Conservation (phyloP, 2,797 vertebrate species). For the Capromys pilorides region DNA sequence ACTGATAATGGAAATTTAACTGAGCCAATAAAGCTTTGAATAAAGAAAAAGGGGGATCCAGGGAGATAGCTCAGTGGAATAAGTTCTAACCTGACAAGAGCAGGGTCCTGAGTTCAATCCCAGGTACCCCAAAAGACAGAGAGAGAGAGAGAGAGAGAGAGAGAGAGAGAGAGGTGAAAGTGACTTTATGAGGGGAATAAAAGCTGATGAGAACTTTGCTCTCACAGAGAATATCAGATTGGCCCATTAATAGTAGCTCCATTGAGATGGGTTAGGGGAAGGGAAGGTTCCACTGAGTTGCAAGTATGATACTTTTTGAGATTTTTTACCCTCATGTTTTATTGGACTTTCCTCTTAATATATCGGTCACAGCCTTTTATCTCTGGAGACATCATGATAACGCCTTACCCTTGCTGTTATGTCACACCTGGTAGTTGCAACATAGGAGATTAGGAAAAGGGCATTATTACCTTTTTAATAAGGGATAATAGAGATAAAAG, state of each 20-base stretch:
- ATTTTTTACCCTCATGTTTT: background rate
- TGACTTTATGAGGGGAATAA: background rate
- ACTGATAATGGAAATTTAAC: background rate
- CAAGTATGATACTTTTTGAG: background rate
- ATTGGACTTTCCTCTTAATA: background rate
- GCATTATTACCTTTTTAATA: background rate
- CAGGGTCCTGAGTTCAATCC: too few relatives aligned
- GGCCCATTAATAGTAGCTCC: background rate
- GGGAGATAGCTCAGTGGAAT: too few relatives aligned
- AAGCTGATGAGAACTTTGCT: background rate
- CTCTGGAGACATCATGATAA: background rate
- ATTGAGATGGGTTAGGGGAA: background rate
- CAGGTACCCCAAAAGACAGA: too few relatives aligned
- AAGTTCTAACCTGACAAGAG: too few relatives aligned
- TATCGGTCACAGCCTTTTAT: background rate
- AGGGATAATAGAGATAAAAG: background rate
- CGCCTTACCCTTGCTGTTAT: background rate
- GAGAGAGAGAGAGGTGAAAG: background rate
- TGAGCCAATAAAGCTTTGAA: background rate
- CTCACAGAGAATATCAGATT: background rate
- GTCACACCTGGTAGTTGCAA: background rate
- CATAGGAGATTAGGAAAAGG: background rate
- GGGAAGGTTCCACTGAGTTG: background rate
- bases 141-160: too few relatives aligned
- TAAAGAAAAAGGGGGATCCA: too few relatives aligned